Evolutionary conservation across 2,888 invertebrate genomes (phyloP).

Genomic region (Epinotia ramella): DNA sequence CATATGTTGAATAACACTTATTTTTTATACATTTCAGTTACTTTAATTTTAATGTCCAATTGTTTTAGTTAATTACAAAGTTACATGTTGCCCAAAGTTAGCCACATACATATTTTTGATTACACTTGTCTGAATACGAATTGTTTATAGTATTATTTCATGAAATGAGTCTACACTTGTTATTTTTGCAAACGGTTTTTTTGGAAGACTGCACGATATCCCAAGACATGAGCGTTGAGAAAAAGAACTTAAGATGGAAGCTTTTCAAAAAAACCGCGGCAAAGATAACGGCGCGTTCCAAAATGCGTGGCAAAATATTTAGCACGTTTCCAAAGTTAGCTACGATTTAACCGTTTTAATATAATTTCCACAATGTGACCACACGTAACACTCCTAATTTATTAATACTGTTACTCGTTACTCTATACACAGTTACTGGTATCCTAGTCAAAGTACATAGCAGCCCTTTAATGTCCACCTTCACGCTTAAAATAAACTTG

Average conservation of each 20-base stretch:
- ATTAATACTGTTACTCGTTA: constrained; percentile 52
- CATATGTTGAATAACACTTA: constrained; percentile 39
- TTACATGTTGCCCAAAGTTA: constrained; percentile 34
- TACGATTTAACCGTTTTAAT: constrained; percentile 44
- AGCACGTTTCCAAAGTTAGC: constrained; percentile 41
- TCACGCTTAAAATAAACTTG: constrained; percentile 52
- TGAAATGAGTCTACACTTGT: constrained; percentile 22
- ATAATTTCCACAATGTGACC: constrained; percentile 57
- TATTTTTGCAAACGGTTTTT: constrained; percentile 18
- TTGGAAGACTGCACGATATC: neutral
- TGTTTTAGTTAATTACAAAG: constrained; percentile 27
- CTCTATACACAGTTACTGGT: constrained; percentile 48
- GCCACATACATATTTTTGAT: constrained; percentile 24
- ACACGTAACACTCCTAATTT: constrained; percentile 52
- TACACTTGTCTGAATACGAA: constrained; percentile 22
- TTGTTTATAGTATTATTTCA: constrained; percentile 19
- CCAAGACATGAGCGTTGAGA: neutral
- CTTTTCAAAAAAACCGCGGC: constrained; percentile 16
- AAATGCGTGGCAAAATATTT: constrained; percentile 34
- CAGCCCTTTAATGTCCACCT: constrained; percentile 44
- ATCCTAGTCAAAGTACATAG: constrained; percentile 49
- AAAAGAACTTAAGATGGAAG: constrained; percentile 12
- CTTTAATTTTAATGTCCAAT: constrained; percentile 26
- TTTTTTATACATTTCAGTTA: constrained; percentile 41
- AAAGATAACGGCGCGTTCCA: constrained; percentile 27